Evolutionary conservation across 2,113 vertebrate species (phyloP).

Genomic region (Hipposideros armiger): DNA sequence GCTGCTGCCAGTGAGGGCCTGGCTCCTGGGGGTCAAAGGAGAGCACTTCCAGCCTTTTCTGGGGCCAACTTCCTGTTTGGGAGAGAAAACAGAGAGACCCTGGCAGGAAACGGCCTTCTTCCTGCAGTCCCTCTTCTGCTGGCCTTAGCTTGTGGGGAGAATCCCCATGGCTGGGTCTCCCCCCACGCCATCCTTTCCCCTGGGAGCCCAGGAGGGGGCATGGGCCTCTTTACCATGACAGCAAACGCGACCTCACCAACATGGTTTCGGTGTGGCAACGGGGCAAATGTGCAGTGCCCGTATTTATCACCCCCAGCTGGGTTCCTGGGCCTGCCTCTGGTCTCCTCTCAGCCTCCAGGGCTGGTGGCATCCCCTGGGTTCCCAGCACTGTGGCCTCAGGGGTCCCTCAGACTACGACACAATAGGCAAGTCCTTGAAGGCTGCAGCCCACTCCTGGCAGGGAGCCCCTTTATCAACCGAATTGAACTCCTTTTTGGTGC

Average conservation of each 20-base stretch:
- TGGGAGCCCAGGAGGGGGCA: neutral
- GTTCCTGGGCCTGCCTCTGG: neutral
- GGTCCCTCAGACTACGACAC: neutral
- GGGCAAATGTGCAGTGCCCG: neutral
- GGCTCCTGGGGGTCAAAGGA: conserved; percentile 75
- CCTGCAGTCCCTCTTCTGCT: neutral
- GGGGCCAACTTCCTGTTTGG: conserved; percentile 71
- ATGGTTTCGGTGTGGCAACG: neutral
- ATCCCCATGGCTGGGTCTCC: neutral
- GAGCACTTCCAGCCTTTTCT: conserved; percentile 53
- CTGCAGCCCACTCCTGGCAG: neutral
- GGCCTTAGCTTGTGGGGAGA: neutral
- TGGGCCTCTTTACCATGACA: neutral
- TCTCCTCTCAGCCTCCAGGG: neutral
- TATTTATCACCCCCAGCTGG: neutral
- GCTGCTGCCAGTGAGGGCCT: conserved; percentile 40
- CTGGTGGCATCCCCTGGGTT: neutral
- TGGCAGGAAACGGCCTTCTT: conserved; percentile 44
- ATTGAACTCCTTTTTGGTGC: neutral
- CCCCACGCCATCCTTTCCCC: neutral
- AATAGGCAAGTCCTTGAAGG: neutral
- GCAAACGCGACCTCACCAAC: neutral
- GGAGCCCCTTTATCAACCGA: neutral
- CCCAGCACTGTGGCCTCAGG: neutral
- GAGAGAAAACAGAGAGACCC: conserved; percentile 68